phyloP scores from a whole-genome alignment of 1,140 invertebrate species.

The Sarcophaga bullata region DNA sequence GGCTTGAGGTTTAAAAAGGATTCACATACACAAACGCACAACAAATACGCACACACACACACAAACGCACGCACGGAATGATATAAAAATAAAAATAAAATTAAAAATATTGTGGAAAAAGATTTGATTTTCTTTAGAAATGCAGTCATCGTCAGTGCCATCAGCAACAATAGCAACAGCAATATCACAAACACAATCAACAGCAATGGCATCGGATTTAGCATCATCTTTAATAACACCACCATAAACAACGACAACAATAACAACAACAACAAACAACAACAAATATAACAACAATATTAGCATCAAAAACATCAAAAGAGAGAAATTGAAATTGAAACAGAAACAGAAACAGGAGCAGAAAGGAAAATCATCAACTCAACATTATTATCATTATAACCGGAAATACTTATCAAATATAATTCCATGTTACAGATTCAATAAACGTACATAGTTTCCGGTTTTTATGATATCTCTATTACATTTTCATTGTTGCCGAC shows the following conservation, averaged over 20 bases:
- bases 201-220: background rate
- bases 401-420: constrained; percentile 24
- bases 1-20: background rate
- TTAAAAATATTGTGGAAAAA: background rate
- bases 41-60: background rate
- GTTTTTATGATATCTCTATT: constrained; percentile 22
- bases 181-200: background rate
- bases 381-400: constrained; percentile 22
- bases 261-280: too few relatives aligned
- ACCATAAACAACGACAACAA: too few relatives aligned
- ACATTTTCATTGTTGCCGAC: background rate
- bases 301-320: too few relatives aligned
- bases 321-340: too few relatives aligned
- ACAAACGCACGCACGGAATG: too few relatives aligned
- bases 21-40: background rate
- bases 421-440: constrained; percentile 21
- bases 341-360: background rate
- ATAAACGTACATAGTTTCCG: constrained; percentile 24
- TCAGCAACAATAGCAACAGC: background rate
- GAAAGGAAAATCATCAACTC: background rate
- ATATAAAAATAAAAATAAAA: background rate
- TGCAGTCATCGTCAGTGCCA: background rate
- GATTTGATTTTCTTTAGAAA: constrained; percentile 10
- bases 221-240: background rate
- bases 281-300: too few relatives aligned